These are phyloP conservation scores for Paedocypris micromegethes DNA, from an alignment of 2,797 vertebrate genomes.

Conservation along the genomic window DNA sequence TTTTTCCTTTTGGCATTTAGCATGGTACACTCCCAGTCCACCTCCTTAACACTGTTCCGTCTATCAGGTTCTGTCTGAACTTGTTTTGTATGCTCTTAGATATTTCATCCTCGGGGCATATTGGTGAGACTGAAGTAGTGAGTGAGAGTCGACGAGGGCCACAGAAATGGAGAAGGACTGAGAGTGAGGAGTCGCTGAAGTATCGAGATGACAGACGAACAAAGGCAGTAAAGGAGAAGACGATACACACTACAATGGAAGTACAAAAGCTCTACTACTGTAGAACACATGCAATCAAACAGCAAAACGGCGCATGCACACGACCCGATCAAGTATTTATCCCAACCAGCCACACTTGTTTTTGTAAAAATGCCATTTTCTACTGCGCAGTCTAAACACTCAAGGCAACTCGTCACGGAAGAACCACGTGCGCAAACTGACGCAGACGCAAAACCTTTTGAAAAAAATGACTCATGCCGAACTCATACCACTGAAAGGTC, in stretches of 20 bases:
- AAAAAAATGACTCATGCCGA: not conserved
- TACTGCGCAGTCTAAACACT: conserved; percentile 25
- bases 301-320: conserved; percentile 8
- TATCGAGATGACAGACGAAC: conserved; percentile 45
- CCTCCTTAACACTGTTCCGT: conserved; percentile 63
- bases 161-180: conserved; percentile 46
- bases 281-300: conserved; percentile 17
- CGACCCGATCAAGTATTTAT: not conserved
- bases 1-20: conserved; percentile 58
- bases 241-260: conserved; percentile 24
- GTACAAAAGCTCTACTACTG: conserved; percentile 40
- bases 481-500: conserved; percentile 1
- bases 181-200: conserved; percentile 32
- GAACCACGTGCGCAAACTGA: conserved; percentile 19
- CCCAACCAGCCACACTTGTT: conserved; percentile 45
- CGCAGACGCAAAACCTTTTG: not conserved
- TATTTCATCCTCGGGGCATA: conserved; percentile 65
- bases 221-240: conserved; percentile 45
- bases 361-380: conserved; percentile 22
- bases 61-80: conserved; percentile 63
- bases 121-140: conserved; percentile 38
- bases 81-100: conserved; percentile 66
- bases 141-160: conserved; percentile 46
- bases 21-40: conserved; percentile 61
- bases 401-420: conserved; percentile 12